Base-by-base conservation (phyloP, 2,113 vertebrate species). In the Catagonus wagneri region DNA sequence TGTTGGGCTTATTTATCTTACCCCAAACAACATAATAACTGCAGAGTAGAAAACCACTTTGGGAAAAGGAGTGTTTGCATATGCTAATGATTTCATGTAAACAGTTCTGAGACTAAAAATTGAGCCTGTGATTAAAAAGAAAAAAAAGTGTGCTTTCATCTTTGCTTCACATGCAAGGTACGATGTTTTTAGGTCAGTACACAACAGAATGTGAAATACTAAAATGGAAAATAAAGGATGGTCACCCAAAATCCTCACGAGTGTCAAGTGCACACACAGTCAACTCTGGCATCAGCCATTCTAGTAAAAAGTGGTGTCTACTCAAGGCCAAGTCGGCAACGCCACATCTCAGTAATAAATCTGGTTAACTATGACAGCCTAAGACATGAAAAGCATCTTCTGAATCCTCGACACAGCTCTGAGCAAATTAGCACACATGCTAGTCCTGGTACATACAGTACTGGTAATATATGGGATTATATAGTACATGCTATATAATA, bases 11-110 rank as follows among this genome's bases (percentile, higher is more conserved):
- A 94, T 86, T 91, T 96, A 88, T 94, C 68, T 96, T 68, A 83
- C 36, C 89, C 78, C 84, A 96, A 96, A 88, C 89, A 95, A 85
- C n/a, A 61, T 25, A 58, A 68, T 74, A 93, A 95, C 7, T 87
- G 32, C 60, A 94, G 50, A 72, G 23, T n/a, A 65, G 61, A 89
- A 95, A 92, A 83, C 27, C 50, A 87, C 71, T 95, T 87, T 92
- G 94, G 83, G 80, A 92, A 88, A 87, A 95, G 34, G 72, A 87
- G 20, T 95, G 87, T 90, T 97, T 97, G 80, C 90, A 85, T 96
- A 81, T 87, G 88, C 76, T 93, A 93, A 96, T 95, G 50, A 95
- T 54, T 85, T 87, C 75, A 93, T 74, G 92, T 85, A 61, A 91
- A 76, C 50, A 96, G 32, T 91, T 89, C 63, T 89, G 52, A 61